Evolutionary conservation across 2,888 invertebrate genomes (phyloP), one percentile per base, ranked within the genome.

Genomic region (Caenorhabditis afra): DNA sequence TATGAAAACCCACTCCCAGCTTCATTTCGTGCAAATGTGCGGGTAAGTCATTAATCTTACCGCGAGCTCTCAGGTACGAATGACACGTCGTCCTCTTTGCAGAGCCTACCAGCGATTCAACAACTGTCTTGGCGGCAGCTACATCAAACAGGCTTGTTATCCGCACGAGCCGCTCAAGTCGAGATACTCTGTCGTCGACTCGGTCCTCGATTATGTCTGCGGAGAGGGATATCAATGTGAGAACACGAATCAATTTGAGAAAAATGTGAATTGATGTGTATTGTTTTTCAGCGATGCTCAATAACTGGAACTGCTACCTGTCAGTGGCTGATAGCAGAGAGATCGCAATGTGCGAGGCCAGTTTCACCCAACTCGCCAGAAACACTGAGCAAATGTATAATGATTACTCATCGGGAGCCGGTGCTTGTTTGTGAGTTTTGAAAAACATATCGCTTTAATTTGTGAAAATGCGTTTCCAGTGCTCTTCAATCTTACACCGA

Each of bases 401-500:
- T 47, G 84, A 84, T 22, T 84, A 84, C 59, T 62, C 78, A 3
- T 79, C 79, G 1, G 81, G 81, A 23, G 77, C 74, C 10, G 82
- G 78, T 16, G 86, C 86, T 18, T 86, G 86, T 58, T 82, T 82
- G 86, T 86, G 41, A 82, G 81, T 70, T 14, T 62, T 11, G n/a
- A n/a, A n/a, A n/a, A 3, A 18, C 12, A 29, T 44, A 37, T 44
- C 11, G n/a, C n/a, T n/a, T n/a, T n/a, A n/a, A n/a, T n/a, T n/a
- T 20, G 61, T 39, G 8, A 23, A 12, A n/a, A n/a, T n/a, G n/a
- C 49, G 18, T 59, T 66, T 84, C 71, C 67, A 86, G 86, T 22
- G 85, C 83, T 14, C 75, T 86, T 14, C 85, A 84, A 74, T 80
- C 83, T 10, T 86, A 86, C 79, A 74, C 81, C n/a, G 82, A 82